Conservation (phyloP, 64 coral and sea anemone species). For the Montipora efflorescens region DNA sequence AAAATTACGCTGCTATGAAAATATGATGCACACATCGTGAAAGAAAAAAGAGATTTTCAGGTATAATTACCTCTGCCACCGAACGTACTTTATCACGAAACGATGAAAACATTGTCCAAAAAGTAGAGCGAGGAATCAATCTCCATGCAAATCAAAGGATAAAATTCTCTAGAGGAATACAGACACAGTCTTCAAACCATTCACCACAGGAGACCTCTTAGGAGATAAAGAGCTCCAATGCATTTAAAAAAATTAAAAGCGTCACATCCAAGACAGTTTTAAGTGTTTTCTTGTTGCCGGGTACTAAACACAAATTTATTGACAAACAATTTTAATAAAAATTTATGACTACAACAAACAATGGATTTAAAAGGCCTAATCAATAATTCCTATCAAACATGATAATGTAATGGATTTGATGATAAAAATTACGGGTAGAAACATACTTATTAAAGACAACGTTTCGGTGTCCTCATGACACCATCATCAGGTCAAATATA, state of each 20-base stretch:
- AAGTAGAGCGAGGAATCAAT: background rate
- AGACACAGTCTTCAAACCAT: background rate
- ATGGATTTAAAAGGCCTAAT: background rate
- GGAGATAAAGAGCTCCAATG: background rate
- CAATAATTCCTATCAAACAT: too few relatives aligned
- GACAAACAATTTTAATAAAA: too few relatives aligned
- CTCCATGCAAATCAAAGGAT: background rate
- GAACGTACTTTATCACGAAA: conserved; percentile 71
- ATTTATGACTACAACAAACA: background rate
- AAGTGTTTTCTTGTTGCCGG: background rate
- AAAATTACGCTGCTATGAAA: background rate
- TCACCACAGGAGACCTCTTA: background rate
- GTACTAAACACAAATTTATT: background rate
- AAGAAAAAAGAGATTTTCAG: background rate
- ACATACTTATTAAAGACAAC: too few relatives aligned
- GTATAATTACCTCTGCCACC: conserved; percentile 70
- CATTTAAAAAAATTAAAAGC: background rate
- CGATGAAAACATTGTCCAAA: conserved; percentile 65
- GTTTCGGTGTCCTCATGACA: too few relatives aligned
- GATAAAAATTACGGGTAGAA: too few relatives aligned
- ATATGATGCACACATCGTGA: background rate
- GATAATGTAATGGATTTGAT: too few relatives aligned
- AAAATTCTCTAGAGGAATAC: too few relatives aligned
- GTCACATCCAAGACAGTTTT: background rate
- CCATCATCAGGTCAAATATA: too few relatives aligned